Conservation (phyloP, 2,113 vertebrate genomes). For the Cebidichthys violaceus region DNA sequence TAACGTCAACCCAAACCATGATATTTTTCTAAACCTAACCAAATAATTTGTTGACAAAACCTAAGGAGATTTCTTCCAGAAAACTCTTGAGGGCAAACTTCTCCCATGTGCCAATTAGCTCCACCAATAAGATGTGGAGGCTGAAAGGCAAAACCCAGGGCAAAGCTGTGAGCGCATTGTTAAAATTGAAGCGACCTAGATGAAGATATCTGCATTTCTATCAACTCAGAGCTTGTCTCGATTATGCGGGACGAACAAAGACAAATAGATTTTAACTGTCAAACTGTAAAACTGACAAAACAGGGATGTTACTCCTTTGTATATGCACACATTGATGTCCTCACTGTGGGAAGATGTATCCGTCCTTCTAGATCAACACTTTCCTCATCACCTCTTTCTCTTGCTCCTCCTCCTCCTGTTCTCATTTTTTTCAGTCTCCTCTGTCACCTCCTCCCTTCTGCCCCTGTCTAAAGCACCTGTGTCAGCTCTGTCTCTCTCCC, state of each 20-base stretch:
- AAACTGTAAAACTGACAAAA: constrained; percentile 3
- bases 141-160: neutral
- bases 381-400: constrained; percentile 22
- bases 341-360: constrained; percentile 29
- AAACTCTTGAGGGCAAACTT: neutral
- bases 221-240: neutral
- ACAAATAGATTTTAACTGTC: neutral
- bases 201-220: constrained; percentile 10
- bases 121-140: neutral
- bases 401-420: constrained; percentile 25
- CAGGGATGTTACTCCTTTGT: neutral
- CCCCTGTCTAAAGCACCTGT: constrained; percentile 64
- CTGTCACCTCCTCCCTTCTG: constrained; percentile 48
- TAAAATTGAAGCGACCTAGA: neutral
- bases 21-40: neutral
- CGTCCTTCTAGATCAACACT: constrained; percentile 29
- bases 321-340: constrained; percentile 15
- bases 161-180: neutral
- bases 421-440: constrained; percentile 12
- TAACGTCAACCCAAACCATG: neutral
- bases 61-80: neutral
- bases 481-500: constrained; percentile 69
- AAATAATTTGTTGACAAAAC: neutral
- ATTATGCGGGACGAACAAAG: neutral
- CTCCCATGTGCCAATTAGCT: neutral